Evolutionary conservation across 2,113 vertebrate species (phyloP), one percentile per base, ranked within the genome.

Genomic region (Ursus arctos): DNA sequence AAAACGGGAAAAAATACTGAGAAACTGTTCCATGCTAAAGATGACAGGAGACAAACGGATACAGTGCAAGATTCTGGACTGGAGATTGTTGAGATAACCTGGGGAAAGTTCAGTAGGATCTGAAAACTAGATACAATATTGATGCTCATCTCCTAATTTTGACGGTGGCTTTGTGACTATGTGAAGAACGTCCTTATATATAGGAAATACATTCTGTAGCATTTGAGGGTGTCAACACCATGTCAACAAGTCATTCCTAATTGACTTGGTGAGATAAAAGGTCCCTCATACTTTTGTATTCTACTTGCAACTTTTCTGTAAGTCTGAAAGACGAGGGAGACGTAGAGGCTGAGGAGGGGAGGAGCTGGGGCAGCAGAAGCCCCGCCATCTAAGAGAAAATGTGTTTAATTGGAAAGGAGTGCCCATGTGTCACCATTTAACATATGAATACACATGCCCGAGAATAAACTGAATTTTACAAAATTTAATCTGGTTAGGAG

Each of bases 401-500:
- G 7, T 57, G 40, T 95, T 47, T 86, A 72, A 83, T 47, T 47
- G 36, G 53, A 88, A 93, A 81, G 80, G 28, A 59, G 11, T 94
- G 18, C 71, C 72, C 82, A 33, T 33, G 26, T 95, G 71, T 77
- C 91, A 87, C 36, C 49, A 36, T 53, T 61, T 87, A 53, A 36
- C 24, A 15, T 40, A 88, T 47, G n/a, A 92, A 86, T 1, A 96
- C 69, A 93, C 33, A 86, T 24, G 63, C 9, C 4, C 12, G 40
- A 82, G 67, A 92, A 94, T 79, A 91, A 82, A 95, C 33, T 61
- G 13, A 96, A 76, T 71, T 95, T 15, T 77, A 49, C 49, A 79
- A 65, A 59, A 76, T 92, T 86, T 82, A 87, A 80, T 94, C 79
- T 76, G 61, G 59, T 90, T 76, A 94, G 72, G 93, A 91, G 94